phyloP scores from a whole-genome alignment of 2,888 invertebrate genomes.

The Drosophila incognita region DNA sequence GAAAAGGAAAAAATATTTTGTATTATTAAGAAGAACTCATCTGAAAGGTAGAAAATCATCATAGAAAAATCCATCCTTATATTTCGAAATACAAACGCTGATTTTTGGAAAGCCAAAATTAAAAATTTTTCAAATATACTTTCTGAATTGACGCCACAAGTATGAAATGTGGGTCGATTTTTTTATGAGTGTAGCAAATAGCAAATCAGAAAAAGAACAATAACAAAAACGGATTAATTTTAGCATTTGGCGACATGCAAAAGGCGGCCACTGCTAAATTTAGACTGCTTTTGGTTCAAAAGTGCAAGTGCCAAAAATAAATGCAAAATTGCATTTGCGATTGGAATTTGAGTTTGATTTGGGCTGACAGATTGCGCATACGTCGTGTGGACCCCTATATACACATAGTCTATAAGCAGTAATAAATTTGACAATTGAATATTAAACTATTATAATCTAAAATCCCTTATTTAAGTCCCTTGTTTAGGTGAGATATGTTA shows the following conservation, averaged over 20 bases:
- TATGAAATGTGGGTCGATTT: not conserved
- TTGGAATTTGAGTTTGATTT: not conserved
- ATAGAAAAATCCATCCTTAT: not conserved
- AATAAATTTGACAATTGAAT: not conserved
- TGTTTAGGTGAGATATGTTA: no score
- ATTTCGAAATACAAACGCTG: no score
- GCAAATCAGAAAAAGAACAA: not conserved
- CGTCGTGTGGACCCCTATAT: conserved; percentile 20
- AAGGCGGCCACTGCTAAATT: conserved; percentile 54
- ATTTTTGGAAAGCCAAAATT: no score
- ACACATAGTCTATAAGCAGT: not conserved
- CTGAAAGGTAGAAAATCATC: no score
- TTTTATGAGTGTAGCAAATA: not conserved
- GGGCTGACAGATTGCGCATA: conserved; percentile 43
- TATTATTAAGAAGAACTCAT: no score
- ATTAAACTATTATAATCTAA: no score
- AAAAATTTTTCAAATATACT: not conserved
- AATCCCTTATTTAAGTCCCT: no score
- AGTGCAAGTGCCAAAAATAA: conserved; percentile 33
- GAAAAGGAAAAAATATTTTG: not conserved
- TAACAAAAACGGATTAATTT: conserved; percentile 43
- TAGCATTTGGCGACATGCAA: conserved; percentile 56
- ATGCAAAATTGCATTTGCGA: conserved; percentile 2
- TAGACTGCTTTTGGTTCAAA: conserved; percentile 31
- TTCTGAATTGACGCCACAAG: not conserved